A percentile compares a stretch with the other conserved stretches of the same genome.
Evolutionary conservation across 2,113 vertebrate species (phyloP).

Genomic region (Pongo abelii): DNA sequence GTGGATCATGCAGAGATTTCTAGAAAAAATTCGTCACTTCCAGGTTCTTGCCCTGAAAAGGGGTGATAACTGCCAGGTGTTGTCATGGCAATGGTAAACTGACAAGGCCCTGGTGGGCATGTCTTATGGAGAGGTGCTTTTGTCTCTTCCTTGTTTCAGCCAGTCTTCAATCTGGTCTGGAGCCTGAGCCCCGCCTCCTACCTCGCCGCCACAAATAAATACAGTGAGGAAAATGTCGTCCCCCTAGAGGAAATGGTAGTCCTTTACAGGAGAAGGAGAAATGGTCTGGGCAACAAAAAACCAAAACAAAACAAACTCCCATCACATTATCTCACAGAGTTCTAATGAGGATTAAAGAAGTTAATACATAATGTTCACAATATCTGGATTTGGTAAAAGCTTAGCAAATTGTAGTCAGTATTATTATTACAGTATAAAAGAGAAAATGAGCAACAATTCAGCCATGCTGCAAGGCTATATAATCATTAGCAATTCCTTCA

Average conservation of each 20-base stretch:
- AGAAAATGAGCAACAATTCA: background rate
- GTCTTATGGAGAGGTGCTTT: no score
- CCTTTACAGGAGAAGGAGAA: background rate
- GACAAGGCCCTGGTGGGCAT: no score
- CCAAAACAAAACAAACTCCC: background rate
- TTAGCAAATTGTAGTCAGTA: background rate
- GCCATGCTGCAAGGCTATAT: background rate
- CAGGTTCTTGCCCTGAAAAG: no score
- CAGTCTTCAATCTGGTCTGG: no score
- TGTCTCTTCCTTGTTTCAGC: no score
- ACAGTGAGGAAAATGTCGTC: background rate
- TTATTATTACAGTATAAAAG: background rate
- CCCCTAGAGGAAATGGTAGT: background rate
- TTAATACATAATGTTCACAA: background rate
- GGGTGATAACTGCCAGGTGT: no score
- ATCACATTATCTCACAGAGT: background rate
- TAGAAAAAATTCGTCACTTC: no score
- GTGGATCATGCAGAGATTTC: no score
- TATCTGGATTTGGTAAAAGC: background rate
- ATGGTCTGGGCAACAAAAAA: background rate
- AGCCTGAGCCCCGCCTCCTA: no score
- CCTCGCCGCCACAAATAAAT: background rate
- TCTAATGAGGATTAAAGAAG: background rate
- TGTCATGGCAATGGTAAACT: no score
- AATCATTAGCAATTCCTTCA: background rate